Evolutionary conservation across 2,888 invertebrate species (phyloP).

Genomic region (Lepidochrysops patricia): DNA sequence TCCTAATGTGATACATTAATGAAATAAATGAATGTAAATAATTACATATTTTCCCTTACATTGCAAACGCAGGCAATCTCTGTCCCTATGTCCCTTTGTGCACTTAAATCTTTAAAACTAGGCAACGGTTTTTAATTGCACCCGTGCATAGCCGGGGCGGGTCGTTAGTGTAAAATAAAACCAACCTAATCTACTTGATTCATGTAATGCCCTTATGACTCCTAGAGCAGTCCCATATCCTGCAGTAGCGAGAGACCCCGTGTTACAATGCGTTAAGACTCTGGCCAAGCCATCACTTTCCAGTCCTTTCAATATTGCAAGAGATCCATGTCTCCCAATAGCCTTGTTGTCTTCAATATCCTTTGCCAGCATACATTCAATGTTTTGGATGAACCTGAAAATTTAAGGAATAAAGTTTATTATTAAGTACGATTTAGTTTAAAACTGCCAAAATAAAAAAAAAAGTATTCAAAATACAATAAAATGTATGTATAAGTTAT

Average conservation of each 20-base stretch:
- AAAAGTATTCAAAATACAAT: too few species aligned
- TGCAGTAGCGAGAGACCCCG: conserved; percentile 97
- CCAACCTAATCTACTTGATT: conserved; percentile 80
- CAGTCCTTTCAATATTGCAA: conserved; percentile 78
- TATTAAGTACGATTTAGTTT: not conserved
- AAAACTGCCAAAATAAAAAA: not conserved
- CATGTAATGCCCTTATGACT: conserved; percentile 89
- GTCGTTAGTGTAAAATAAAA: too few species aligned
- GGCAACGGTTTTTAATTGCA: too few species aligned
- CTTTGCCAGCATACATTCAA: conserved; percentile 88
- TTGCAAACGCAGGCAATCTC: too few species aligned
- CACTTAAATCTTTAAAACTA: too few species aligned
- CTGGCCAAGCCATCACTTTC: conserved; percentile 77
- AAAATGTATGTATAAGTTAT: too few species aligned
- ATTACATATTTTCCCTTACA: too few species aligned
- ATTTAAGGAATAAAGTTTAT: conserved; percentile 8
- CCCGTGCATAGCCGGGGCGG: too few species aligned
- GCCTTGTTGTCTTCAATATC: conserved; percentile 91
- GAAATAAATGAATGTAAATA: not conserved
- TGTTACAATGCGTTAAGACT: conserved; percentile 97
- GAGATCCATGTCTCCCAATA: conserved; percentile 89
- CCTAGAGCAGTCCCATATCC: conserved; percentile 98
- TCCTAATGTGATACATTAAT: too few species aligned
- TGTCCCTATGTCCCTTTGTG: too few species aligned
- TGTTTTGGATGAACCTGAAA: conserved; percentile 82